Percentiles rank a stretch among this genome's conserved stretches.
These are phyloP conservation scores for Oscheius sp. DNA, from an alignment of 2,888 invertebrate genomes.

Conservation along the genomic window DNA sequence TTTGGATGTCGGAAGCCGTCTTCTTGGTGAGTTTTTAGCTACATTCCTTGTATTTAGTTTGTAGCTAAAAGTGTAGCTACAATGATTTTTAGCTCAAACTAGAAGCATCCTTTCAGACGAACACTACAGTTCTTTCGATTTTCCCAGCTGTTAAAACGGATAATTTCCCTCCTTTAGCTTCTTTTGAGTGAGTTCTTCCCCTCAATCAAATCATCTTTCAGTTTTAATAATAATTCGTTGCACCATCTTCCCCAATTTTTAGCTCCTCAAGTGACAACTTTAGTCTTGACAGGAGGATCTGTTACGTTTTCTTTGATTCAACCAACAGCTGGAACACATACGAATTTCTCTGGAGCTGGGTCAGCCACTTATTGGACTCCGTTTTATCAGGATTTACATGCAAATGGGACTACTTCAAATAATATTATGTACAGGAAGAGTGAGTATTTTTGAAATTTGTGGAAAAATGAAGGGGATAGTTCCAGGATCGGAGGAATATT, in stretches of 20 bases:
- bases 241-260: neutral
- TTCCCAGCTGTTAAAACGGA: neutral
- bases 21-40: neutral
- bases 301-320: neutral
- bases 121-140: neutral
- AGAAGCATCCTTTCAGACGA: neutral
- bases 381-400: neutral
- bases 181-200: neutral
- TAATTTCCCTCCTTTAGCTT: neutral
- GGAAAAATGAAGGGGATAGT: no score
- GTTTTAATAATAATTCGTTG: neutral
- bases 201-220: neutral
- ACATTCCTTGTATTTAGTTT: no score
- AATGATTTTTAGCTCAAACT: no score
- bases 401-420: neutral
- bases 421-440: neutral
- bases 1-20: neutral
- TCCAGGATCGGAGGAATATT: neutral
- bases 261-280: neutral
- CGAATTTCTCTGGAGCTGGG: neutral
- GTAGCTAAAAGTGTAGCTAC: no score
- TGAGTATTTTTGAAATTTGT: no score
- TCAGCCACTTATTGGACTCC: neutral
- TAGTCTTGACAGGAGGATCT: neutral
- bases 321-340: neutral